Evolutionary conservation across 2,113 vertebrate species (phyloP), one percentile per base, ranked within the genome.

Genomic region (Ictidomys tridecemlineatus): DNA sequence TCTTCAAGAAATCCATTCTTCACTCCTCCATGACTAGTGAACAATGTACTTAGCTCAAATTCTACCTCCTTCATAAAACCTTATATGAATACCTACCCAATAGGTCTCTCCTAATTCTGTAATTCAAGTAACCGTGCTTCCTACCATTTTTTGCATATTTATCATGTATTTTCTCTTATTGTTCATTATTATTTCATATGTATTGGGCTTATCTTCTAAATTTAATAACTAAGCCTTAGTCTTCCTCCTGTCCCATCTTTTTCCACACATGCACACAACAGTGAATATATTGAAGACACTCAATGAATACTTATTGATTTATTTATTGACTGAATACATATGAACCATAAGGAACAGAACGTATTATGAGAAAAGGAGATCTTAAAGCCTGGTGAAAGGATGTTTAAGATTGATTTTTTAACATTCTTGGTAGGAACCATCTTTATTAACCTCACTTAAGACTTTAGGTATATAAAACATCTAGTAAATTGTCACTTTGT

Each of bases 371-470:
- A 89, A 93, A 88, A 82, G 72, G n/a, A 9, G 17, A 93, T 87
- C 65, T 94, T 90, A 92, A 89, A 67, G 58, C 72, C 51, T 69
- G 39, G 18, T 95, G 51, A 80, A 96, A 95, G 42, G 45, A 58
- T 63, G 73, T 79, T 89, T 26, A 69, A 77, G 92, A 61, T 87
- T 82, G 65, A 97, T 93, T 95, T 94, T 91, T 82, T 93, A 95
- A 39, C 39, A 22, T 78, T 94, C 82, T 96, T 74, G 77, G 94
- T 56, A 74, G 80, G 37, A 93, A 92, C n/a, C 70, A 72, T 92
- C 92, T 97, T 97, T 92, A 86, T 84, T 88, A 96, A 93, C 48
- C 2, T 93, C 42, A 67, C 34, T 94, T 87, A 73, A 91, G 45
- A 89, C 13, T 53, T 48, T 58, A 89, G 77, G 83, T 87, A 17